Evolutionary conservation across 1,140 invertebrate species (phyloP).

Genomic region (Tetragnatha versicolor): DNA sequence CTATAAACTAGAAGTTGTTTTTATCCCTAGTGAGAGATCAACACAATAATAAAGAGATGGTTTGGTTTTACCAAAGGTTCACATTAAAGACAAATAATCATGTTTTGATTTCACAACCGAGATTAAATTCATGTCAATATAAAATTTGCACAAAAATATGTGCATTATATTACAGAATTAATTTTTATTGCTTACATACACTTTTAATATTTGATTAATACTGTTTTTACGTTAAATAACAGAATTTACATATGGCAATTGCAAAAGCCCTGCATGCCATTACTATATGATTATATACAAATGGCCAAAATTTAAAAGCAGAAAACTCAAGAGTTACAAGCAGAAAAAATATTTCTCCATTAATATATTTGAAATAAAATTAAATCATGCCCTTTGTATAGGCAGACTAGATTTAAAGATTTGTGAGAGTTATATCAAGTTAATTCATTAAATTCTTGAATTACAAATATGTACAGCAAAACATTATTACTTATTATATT

Average conservation of each 20-base stretch:
- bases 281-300: conserved; percentile 23
- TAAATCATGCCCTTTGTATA: no score
- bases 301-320: not conserved
- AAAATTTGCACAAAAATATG: not conserved
- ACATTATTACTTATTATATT: no score
- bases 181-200: conserved; percentile 34
- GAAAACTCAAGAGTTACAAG: no score
- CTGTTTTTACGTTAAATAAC: not conserved
- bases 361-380: no score
- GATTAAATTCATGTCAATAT: not conserved
- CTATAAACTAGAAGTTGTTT: not conserved
- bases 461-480: no score
- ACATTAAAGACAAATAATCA: not conserved
- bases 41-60: no score
- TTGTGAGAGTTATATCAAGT: no score
- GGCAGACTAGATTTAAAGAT: no score
- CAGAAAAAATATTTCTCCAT: no score
- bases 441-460: no score
- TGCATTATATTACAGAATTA: not conserved
- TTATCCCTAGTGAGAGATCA: no score
- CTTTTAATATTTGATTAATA: conserved; percentile 8
- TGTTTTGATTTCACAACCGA: conserved; percentile 2
- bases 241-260: conserved; percentile 7
- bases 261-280: not conserved
- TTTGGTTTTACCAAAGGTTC: not conserved